Base-by-base conservation (phyloP, 2,797 vertebrate species). In the Bradypus variegatus region DNA sequence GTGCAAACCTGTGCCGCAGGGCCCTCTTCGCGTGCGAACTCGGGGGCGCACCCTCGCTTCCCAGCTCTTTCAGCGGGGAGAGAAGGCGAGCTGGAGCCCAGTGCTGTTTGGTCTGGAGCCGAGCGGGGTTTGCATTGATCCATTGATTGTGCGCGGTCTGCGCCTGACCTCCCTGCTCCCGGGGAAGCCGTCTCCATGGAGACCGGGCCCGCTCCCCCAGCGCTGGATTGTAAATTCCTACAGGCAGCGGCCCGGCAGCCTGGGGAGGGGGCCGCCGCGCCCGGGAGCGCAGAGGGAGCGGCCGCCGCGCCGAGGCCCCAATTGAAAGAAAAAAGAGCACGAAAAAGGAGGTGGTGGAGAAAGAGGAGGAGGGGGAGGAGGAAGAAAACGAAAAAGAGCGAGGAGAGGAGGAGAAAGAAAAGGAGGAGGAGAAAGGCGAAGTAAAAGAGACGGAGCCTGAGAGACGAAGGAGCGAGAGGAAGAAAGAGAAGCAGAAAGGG, bases 121-220 rank as follows among this genome's bases (percentile, higher is more conserved):
- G 95, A 96, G 96, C 96, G 95, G 97, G 97, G 97, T 97, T 98
- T 97, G 97, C 97, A 97, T 97, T 97, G 97, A 97, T 98, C 98
- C 97, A 97, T 98, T 98, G 98, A 98, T 96, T 97, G 97, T 97
- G 97, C 97, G 95, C 97, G 97, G 97, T 98, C 97, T 98, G 96
- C 19, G 97, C 97, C 97, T 98, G 98, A 98, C 98, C 98, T 97
- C 97, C 96, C 96, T 97, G 97, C 97, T 97, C 97, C 98, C 97
- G 97, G 97, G 97, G 98, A 98, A 98, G 98, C 98, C 97, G 97
- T 98, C 97, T 98, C 98, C 98, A 98, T 98, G 97, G 97, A 97
- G 97, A 98, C 97, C 97, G 95, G 96, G 96, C 97, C 96, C 95
- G 96, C 97, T 97, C 97, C 97, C 97, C 96, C 97, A 96, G 97